Base-by-base conservation (phyloP, 2,797 vertebrate genomes). In the Pipistrellus pygmaeus region DNA sequence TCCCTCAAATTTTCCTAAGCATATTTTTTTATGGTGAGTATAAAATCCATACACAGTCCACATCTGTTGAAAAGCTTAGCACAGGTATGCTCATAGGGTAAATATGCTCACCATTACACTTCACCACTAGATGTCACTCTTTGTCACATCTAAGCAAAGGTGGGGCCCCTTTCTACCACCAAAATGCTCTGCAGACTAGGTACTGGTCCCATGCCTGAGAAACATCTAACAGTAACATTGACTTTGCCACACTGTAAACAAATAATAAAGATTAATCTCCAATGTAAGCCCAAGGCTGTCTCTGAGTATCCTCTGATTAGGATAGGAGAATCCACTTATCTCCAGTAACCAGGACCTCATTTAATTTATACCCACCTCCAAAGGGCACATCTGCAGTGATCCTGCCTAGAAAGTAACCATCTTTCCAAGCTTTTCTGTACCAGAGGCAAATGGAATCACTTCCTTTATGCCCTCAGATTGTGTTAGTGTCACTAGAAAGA, bases 121-220 rank as follows among this genome's bases (percentile, higher is more conserved):
- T 83, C 66, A 60, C 83, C 64, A 76, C 78, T 86, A 92, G 77
- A 82, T 92, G 90, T 64, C 87, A 71, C 72, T 41, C 75, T 64
- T 60, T 20, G 64, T 69, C 83, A 82, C n/a, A 75, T 32, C 8
- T n/a, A 88, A 92, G 68, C 25, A 82, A 91, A 83, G 3, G 1
- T 7, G 51, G 27, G 62, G 27, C 9, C 69, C 80, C 27, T 69
- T 75, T 25, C n/a, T 32, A 23, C 6, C 38, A 66, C 32, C 84
- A 85, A 92, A 90, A 75, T 80, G 51, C 25, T 73, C 48, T 55
- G 66, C 30, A 46, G 17, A 80, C 46, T 86, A 83, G 35, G 38
- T 21, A 83, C 57, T 76, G 76, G 46, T 30, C 27, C 55, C 2
- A 48, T 2, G 1, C 44, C 48, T 35, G 32, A 91, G 60, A 88